Evolutionary conservation across 2,113 vertebrate species (phyloP).

Genomic region (Phrynosoma blainvillii): DNA sequence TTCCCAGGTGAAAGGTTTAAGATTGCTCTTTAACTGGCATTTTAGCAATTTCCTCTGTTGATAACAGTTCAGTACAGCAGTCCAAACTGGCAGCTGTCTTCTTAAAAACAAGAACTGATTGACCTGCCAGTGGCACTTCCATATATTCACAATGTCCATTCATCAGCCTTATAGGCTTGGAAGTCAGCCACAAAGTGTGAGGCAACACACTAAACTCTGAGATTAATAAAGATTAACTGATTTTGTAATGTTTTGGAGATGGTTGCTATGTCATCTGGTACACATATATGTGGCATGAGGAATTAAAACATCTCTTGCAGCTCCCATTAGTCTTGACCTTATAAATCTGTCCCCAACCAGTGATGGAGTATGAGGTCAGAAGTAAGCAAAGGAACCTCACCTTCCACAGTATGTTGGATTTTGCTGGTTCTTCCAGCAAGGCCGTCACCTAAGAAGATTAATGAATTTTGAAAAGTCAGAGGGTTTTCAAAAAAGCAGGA

Average conservation of each 20-base stretch:
- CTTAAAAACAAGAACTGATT: constrained; percentile 12
- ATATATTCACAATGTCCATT: neutral
- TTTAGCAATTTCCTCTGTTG: neutral
- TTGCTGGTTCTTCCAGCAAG: neutral
- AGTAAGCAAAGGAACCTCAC: neutral
- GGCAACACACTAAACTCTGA: neutral
- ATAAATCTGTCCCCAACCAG: neutral
- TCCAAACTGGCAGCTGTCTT: neutral
- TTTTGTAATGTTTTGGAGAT: neutral
- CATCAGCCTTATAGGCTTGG: neutral
- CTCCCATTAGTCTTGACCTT: neutral
- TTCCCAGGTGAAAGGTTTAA: neutral
- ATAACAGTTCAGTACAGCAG: neutral
- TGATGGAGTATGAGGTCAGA: neutral
- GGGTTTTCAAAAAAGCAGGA: neutral
- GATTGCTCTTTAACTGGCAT: neutral
- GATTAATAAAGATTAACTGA: neutral
- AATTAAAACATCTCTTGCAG: neutral
- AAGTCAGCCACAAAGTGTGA: neutral
- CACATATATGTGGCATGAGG: neutral
- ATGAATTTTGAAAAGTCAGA: no score
- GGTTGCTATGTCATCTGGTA: neutral
- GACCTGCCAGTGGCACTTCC: neutral
- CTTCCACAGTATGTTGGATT: neutral
- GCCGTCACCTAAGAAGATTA: neutral